phyloP scores from a whole-genome alignment of 2,888 invertebrate genomes.

The Drosophila glabriapex region DNA sequence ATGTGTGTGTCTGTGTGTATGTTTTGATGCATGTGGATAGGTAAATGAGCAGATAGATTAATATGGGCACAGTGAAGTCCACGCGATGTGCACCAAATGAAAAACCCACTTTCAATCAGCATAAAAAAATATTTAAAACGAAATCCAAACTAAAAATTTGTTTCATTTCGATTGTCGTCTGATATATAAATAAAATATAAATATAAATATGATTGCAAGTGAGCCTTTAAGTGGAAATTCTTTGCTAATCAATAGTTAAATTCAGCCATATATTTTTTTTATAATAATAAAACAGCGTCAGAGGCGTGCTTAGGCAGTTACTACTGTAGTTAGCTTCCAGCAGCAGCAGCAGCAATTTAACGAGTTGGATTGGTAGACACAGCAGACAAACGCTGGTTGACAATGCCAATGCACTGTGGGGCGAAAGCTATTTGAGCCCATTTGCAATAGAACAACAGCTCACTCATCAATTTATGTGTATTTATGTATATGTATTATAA shows the following conservation, averaged over 20 bases:
- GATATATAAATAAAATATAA: neutral
- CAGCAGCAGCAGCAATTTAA: conserved; percentile 22
- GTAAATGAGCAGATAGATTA: conserved; percentile 5
- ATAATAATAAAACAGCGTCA: no score
- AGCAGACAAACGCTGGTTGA: conserved; percentile 14
- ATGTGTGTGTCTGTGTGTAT: neutral
- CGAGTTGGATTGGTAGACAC: conserved; percentile 20
- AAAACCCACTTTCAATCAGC: neutral
- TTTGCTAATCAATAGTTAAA: no score
- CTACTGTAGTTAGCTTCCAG: conserved; percentile 27
- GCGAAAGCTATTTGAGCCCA: conserved; percentile 38
- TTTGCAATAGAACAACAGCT: conserved; percentile 51
- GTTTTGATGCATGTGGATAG: neutral
- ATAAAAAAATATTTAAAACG: neutral
- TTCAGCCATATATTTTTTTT: neutral
- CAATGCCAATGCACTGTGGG: conserved; percentile 42
- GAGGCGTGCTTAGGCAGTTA: neutral
- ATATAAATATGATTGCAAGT: neutral
- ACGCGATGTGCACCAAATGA: neutral
- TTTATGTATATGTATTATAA: conserved; percentile 25
- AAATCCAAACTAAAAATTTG: neutral
- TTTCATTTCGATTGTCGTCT: neutral
- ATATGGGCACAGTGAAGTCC: neutral
- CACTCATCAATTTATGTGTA: conserved; percentile 49
- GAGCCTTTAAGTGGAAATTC: neutral